Conservation (phyloP, 2,113 vertebrate genomes). For the Bujurquina vittata region DNA sequence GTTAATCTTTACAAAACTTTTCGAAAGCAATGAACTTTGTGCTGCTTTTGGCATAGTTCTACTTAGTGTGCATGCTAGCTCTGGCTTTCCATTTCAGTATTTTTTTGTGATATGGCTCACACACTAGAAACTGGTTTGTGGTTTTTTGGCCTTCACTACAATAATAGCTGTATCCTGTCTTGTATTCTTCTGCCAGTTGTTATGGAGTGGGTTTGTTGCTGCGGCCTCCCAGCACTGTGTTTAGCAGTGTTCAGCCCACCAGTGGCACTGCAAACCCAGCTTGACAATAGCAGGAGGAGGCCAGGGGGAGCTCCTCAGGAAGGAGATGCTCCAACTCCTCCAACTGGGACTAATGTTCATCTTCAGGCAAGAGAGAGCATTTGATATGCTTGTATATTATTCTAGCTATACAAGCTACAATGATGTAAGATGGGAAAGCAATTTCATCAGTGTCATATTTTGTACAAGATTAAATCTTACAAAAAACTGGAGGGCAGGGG, state of each 20-base stretch:
- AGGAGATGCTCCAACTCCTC: slow-evolving; percentile 1
- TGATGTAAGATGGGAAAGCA: slow-evolving; percentile 35
- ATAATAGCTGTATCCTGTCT: slow-evolving; percentile 11
- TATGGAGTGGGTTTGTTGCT: slow-evolving; percentile 40
- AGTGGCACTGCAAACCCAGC: slow-evolving; percentile 6
- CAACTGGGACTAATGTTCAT: slow-evolving; percentile 9
- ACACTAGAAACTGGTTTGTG: not conserved
- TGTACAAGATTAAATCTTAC: slow-evolving; percentile 40
- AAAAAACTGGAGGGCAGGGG: not conserved
- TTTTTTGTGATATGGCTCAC: not conserved
- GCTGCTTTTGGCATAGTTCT: not conserved
- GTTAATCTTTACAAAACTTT: not conserved
- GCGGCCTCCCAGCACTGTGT: slow-evolving; percentile 2
- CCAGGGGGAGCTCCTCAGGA: slow-evolving; percentile 18
- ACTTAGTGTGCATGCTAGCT: not conserved
- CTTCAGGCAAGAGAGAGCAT: slow-evolving; percentile 31
- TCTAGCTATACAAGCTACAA: slow-evolving; percentile 41
- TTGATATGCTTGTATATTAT: slow-evolving; percentile 38
- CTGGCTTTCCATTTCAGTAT: not conserved
- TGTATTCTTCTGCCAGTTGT: slow-evolving; percentile 34
- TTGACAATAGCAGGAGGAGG: slow-evolving; percentile 1
- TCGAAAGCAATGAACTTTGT: not conserved
- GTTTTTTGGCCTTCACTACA: slow-evolving; percentile 9
- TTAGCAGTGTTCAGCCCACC: slow-evolving; percentile 37
- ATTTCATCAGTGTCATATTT: slow-evolving; percentile 54